phyloP scores from a whole-genome alignment of 2,888 invertebrate genomes.

The Seira ritae region DNA sequence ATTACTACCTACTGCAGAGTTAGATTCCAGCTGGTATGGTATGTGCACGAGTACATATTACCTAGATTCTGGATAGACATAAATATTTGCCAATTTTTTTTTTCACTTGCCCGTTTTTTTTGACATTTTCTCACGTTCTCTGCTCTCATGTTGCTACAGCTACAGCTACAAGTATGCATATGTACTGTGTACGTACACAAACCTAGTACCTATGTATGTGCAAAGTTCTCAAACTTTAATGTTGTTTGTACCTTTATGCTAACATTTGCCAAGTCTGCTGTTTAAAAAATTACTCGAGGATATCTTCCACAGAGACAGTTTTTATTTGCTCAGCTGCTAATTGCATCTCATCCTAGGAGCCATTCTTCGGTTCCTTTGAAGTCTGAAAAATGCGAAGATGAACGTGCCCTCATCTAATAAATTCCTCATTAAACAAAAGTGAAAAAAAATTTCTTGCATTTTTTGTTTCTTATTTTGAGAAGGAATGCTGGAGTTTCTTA shows the following conservation, averaged over 20 bases:
- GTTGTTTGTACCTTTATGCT: neutral
- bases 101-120: neutral
- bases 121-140: slow-evolving; percentile 60
- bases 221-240: neutral
- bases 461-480: too few relatives aligned
- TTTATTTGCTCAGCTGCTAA: neutral
- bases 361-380: neutral
- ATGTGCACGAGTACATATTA: neutral
- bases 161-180: neutral
- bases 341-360: neutral
- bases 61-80: neutral
- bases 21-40: too few relatives aligned
- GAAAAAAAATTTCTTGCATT: neutral
- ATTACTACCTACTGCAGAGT: too few relatives aligned
- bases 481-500: too few relatives aligned
- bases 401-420: neutral
- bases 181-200: neutral
- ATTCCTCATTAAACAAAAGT: neutral
- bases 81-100: slow-evolving; percentile 49
- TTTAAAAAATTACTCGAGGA: neutral
- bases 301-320: neutral
- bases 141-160: neutral
- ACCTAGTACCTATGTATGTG: neutral
- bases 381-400: neutral
- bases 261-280: too few relatives aligned